Percentiles rank a stretch among this genome's conserved stretches.
phyloP scores from a whole-genome alignment of 1,140 invertebrate species.

The Schlechtendalia chinensis region DNA sequence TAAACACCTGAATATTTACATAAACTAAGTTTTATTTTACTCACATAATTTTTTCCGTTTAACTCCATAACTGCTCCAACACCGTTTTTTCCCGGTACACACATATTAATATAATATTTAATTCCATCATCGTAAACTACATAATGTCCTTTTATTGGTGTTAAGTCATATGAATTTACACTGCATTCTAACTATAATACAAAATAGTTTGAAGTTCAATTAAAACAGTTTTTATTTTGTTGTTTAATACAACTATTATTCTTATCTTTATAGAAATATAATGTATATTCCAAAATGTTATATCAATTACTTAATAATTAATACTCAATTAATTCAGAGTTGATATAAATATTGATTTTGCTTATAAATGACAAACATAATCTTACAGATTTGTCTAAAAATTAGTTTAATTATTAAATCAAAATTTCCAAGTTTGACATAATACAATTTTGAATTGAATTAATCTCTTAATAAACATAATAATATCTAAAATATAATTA shows the following conservation, averaged over 20 bases:
- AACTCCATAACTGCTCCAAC: conserved; percentile 15
- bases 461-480: too few relatives aligned
- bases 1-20: background rate
- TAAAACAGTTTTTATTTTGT: too few relatives aligned
- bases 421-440: too few relatives aligned
- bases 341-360: too few relatives aligned
- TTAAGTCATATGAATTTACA: background rate
- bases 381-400: too few relatives aligned
- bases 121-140: background rate
- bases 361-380: too few relatives aligned
- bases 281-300: background rate
- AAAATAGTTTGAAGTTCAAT: background rate
- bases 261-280: background rate
- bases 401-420: too few relatives aligned
- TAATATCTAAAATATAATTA: background rate
- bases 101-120: conserved; percentile 31
- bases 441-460: too few relatives aligned
- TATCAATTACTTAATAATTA: too few relatives aligned
- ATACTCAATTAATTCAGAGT: too few relatives aligned
- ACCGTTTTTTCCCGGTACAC: background rate
- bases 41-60: conserved; percentile 26
- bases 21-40: background rate
- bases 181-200: conserved; percentile 25
- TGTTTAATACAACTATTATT: background rate
- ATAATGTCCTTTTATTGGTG: conserved; percentile 10